A percentile compares a stretch with the other conserved stretches of the same genome.
These are phyloP conservation scores for Cochlearius cochlearius DNA, from an alignment of 2,113 vertebrate species.

Conservation along the genomic window DNA sequence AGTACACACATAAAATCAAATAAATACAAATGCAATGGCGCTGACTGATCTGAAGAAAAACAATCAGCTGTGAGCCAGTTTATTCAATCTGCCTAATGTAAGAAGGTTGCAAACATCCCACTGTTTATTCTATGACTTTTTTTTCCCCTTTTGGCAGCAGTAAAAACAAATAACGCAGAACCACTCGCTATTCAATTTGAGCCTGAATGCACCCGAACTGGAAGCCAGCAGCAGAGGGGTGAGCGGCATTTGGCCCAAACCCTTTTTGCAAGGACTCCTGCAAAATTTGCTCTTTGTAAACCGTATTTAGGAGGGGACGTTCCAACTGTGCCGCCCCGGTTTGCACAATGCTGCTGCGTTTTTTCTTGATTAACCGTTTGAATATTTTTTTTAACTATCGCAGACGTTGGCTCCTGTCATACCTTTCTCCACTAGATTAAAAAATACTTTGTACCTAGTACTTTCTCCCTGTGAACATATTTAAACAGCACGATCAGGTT, in stretches of 20 bases:
- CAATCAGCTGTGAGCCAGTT: conserved; percentile 41
- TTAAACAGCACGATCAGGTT: conserved; percentile 18
- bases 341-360: neutral
- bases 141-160: conserved; percentile 22
- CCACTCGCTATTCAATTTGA: neutral
- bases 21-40: neutral
- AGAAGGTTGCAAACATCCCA: conserved; percentile 57
- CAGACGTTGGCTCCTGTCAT: neutral
- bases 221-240: neutral
- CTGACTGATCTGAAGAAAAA: conserved; percentile 35
- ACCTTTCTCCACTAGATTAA: neutral
- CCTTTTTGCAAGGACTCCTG: neutral
- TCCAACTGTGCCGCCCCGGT: too few relatives aligned
- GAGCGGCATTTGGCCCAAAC: neutral
- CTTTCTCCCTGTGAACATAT: conserved; percentile 8
- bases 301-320: neutral
- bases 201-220: neutral
- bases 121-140: conserved; percentile 21
- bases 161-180: conserved; percentile 38
- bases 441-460: neutral
- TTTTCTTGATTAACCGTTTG: neutral
- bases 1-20: neutral
- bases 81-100: conserved; percentile 60
- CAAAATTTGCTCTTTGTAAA: neutral
- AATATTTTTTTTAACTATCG: neutral